A percentile compares a stretch with the other conserved stretches of the same genome.
These are phyloP conservation scores for Epinephelus coioides DNA, from an alignment of 2,797 vertebrate genomes.

Conservation along the genomic window DNA sequence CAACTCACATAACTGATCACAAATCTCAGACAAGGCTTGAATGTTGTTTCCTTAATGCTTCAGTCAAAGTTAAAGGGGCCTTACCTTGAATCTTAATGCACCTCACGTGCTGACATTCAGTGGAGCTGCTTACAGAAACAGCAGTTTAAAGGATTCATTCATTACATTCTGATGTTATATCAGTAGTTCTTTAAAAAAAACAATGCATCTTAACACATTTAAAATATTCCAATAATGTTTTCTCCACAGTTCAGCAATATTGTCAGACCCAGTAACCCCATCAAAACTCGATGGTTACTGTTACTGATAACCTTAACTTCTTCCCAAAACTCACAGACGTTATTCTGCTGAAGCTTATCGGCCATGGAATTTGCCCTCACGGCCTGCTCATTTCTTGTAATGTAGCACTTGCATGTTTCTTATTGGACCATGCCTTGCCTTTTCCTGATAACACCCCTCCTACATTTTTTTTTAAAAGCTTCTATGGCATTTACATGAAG, in stretches of 20 bases:
- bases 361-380: not conserved
- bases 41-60: conserved; percentile 47
- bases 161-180: no score
- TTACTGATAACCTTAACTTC: not conserved
- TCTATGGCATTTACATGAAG: no score
- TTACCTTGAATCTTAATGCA: conserved; percentile 9
- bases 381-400: not conserved
- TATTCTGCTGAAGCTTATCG: not conserved
- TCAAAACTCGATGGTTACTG: not conserved
- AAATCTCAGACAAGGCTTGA: not conserved
- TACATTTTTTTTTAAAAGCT: no score
- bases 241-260: no score
- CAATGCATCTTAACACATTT: no score
- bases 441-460: no score
- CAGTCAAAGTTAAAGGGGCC: conserved; percentile 3
- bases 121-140: not conserved
- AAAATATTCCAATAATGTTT: no score
- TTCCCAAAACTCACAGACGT: not conserved
- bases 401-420: not conserved
- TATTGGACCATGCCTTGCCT: no score
- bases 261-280: not conserved
- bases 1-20: conserved; percentile 2
- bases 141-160: not conserved
- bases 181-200: no score
- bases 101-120: conserved; percentile 26